These are phyloP conservation scores for Monoplex corrugatus DNA, from an alignment of 2,888 invertebrate species.

Conservation along the genomic window DNA sequence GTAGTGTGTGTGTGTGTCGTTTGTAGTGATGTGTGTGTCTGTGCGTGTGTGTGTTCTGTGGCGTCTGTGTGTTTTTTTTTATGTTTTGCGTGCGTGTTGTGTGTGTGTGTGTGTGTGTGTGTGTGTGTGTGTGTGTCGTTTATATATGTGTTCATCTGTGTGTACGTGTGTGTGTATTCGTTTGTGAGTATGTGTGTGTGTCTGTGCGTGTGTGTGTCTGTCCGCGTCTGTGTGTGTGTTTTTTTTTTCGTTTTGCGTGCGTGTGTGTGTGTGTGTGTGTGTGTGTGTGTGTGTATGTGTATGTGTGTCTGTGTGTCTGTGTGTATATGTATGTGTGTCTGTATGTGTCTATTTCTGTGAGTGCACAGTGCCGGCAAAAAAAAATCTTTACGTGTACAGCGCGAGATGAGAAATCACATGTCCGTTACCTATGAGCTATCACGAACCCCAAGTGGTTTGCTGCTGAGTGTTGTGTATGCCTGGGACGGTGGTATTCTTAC, in stretches of 20 bases:
- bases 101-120: background rate
- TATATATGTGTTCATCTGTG: slow-evolving; percentile 2
- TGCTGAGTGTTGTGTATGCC: no score
- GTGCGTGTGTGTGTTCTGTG: background rate
- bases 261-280: background rate
- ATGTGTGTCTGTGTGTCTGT: background rate
- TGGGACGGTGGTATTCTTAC: no score
- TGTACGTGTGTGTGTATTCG: background rate
- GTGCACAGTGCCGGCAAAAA: no score
- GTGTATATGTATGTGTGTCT: background rate
- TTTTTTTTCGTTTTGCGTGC: background rate
- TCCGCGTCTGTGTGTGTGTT: background rate
- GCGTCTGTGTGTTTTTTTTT: background rate
- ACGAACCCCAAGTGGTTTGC: no score
- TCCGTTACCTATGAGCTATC: no score
- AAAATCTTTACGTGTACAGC: no score
- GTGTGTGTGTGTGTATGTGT: slow-evolving; percentile 8
- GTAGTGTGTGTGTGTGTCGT: slow-evolving; percentile 13
- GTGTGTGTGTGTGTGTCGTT: slow-evolving; percentile 31
- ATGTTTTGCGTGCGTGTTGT: background rate
- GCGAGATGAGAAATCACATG: no score
- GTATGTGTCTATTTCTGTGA: no score
- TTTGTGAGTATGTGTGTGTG: background rate
- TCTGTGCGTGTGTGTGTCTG: background rate
- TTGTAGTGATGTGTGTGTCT: no score